These are phyloP conservation scores for Plecotus auritus DNA, from an alignment of 2,113 vertebrate genomes.

Conservation along the genomic window DNA sequence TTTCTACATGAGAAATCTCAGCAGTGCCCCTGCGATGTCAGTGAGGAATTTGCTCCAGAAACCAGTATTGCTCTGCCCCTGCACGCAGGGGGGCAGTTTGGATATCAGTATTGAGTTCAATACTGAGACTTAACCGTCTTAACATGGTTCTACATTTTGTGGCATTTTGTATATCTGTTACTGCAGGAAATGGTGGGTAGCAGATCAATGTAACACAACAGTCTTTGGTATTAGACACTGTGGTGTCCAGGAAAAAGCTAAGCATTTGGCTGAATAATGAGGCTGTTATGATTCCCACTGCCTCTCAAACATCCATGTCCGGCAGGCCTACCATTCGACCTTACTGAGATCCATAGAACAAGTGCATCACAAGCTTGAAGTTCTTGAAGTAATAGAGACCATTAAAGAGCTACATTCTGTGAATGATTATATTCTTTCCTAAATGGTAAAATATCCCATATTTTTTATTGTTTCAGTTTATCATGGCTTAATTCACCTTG, in stretches of 20 bases:
- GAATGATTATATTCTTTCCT: neutral
- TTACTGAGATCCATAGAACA: neutral
- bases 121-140: neutral
- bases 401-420: neutral
- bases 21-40: fast-evolving
- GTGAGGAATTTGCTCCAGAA: neutral
- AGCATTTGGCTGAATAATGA: neutral
- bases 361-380: neutral
- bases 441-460: neutral
- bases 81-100: neutral
- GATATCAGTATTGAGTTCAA: neutral
- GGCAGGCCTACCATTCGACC: neutral
- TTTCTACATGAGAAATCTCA: neutral
- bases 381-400: neutral
- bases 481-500: neutral
- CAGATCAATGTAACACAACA: neutral
- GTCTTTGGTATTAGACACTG: neutral
- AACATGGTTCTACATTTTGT: neutral
- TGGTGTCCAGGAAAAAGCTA: neutral
- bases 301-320: neutral
- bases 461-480: neutral
- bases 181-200: neutral
- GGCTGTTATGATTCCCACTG: neutral
- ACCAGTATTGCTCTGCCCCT: neutral
- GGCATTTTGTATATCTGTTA: neutral